phyloP scores from a whole-genome alignment of 2,888 invertebrate species.

The Euphydryas editha region DNA sequence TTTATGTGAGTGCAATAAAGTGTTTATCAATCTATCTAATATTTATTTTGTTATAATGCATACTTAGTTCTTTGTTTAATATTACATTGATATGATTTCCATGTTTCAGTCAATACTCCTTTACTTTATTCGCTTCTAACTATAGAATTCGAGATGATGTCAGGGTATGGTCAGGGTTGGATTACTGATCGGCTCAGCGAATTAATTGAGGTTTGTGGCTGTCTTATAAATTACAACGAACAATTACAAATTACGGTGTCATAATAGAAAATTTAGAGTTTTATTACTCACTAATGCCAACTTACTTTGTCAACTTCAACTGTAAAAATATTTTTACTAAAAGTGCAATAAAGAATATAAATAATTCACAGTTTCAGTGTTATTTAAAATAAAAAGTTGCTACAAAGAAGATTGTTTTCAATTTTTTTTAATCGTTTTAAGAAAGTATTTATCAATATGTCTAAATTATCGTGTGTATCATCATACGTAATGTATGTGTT shows the following conservation, averaged over 20 bases:
- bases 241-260: slow-evolving; percentile 2
- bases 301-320: too few relatives aligned
- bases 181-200: slow-evolving; percentile 32
- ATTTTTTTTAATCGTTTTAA: neutral
- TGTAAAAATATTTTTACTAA: too few relatives aligned
- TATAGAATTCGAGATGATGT: neutral
- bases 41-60: too few relatives aligned
- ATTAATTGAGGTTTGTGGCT: slow-evolving; percentile 33
- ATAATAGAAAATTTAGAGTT: slow-evolving; percentile 4
- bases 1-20: too few relatives aligned
- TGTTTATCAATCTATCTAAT: too few relatives aligned
- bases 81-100: neutral
- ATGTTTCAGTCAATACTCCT: neutral
- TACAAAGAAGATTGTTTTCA: neutral
- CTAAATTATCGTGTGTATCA: too few relatives aligned
- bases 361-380: neutral
- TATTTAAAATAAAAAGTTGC: neutral
- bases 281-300: neutral
- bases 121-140: neutral
- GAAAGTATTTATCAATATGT: neutral
- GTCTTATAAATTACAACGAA: slow-evolving; percentile 27
- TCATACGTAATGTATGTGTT: too few relatives aligned
- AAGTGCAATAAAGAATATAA: too few relatives aligned
- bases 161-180: slow-evolving; percentile 11
- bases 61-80: too few relatives aligned